These are phyloP conservation scores for Eurystomus glaucurus DNA, from an alignment of 2,797 vertebrate species.

Conservation along the genomic window DNA sequence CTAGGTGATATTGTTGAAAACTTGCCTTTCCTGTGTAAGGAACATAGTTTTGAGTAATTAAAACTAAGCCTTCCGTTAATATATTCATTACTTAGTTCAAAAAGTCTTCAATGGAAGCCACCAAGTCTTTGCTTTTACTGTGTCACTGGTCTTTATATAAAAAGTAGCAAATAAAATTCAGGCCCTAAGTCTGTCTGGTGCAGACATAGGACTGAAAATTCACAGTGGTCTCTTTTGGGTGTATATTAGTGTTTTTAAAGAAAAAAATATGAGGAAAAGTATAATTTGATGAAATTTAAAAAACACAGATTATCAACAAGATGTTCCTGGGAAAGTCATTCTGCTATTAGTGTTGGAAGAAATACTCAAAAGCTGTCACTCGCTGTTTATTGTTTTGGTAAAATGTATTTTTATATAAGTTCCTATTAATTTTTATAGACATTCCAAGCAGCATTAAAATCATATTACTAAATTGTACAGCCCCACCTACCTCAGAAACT, in stretches of 20 bases:
- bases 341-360: neutral
- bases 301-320: neutral
- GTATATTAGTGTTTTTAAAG: neutral
- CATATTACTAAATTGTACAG: neutral
- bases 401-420: neutral
- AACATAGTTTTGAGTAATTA: neutral
- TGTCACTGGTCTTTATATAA: neutral
- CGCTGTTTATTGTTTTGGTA: neutral
- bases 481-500: neutral
- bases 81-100: neutral
- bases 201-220: neutral
- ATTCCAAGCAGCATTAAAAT: neutral
- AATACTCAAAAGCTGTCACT: neutral
- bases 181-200: neutral
- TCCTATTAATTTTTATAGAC: neutral
- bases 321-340: neutral
- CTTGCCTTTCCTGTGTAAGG: neutral
- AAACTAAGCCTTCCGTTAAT: neutral
- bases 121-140: neutral
- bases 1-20: neutral
- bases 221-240: neutral
- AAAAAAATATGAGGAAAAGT: neutral
- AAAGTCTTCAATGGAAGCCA: neutral
- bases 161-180: neutral
- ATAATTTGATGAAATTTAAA: neutral